phyloP scores from a whole-genome alignment of 2,797 vertebrate genomes.

The Enteromius radiatus region DNA sequence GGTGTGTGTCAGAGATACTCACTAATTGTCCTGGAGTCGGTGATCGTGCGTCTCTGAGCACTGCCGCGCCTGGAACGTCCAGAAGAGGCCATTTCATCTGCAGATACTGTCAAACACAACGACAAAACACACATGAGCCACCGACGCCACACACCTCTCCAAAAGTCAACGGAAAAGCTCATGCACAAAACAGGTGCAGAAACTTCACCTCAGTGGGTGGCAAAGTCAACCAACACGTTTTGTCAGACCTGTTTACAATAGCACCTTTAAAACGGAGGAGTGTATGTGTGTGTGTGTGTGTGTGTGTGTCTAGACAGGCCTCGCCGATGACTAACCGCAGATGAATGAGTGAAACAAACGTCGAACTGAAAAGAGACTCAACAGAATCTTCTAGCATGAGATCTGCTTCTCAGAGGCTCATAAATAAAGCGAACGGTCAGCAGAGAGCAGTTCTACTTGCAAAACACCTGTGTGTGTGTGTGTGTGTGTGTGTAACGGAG shows the following conservation, averaged over 20 bases:
- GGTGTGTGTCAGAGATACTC: slow-evolving; percentile 59
- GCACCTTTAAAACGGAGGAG: not conserved
- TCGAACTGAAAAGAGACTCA: slow-evolving; percentile 7
- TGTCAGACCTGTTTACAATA: slow-evolving; percentile 27
- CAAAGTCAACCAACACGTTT: slow-evolving; percentile 22
- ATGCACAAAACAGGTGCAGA: not conserved
- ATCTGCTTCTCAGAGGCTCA: slow-evolving; percentile 52
- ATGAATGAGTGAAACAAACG: slow-evolving; percentile 35
- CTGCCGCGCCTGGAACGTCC: slow-evolving; percentile 83
- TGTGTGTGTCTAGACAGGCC: slow-evolving; percentile 28
- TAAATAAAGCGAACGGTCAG: slow-evolving; percentile 65
- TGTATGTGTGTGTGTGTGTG: not conserved
- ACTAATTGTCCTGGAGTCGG: slow-evolving; percentile 87
- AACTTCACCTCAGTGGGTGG: slow-evolving; percentile 30
- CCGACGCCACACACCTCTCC: not conserved
- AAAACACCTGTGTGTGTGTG: slow-evolving; percentile 71
- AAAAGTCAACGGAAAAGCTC: not conserved
- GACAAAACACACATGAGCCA: slow-evolving; percentile 7
- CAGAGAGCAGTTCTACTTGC: slow-evolving; percentile 63
- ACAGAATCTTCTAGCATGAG: slow-evolving; percentile 50
- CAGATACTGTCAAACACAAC: slow-evolving; percentile 80
- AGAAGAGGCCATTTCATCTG: slow-evolving; percentile 95
- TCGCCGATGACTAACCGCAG: slow-evolving; percentile 14
- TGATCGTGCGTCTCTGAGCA: slow-evolving; percentile 84
- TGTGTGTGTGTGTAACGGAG: slow-evolving; percentile 60